Percentiles rank a stretch among this genome's conserved stretches.
These are phyloP conservation scores for Actinia equina DNA, from an alignment of 64 coral and sea anemone genomes.

Conservation along the genomic window DNA sequence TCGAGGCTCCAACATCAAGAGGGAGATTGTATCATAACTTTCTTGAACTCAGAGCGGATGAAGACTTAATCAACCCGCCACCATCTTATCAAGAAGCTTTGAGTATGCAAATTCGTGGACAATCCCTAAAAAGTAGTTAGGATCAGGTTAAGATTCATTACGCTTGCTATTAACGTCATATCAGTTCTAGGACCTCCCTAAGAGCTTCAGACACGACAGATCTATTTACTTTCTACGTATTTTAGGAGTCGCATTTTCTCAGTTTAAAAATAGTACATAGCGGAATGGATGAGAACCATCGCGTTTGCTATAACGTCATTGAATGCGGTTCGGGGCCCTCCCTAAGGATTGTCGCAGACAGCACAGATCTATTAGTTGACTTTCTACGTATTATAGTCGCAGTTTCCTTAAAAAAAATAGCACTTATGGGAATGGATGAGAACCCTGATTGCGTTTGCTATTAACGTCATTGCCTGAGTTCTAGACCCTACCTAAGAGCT, in stretches of 20 bases:
- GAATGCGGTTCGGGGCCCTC: not conserved
- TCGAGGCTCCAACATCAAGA: not conserved
- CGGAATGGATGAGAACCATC: too few species aligned
- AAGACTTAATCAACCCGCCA: slow-evolving; percentile 7
- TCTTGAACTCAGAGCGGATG: slow-evolving; percentile 4
- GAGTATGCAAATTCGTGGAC: slow-evolving; percentile 10
- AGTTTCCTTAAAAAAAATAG: too few species aligned
- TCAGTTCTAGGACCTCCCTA: too few species aligned
- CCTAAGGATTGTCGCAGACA: not conserved
- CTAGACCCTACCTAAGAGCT: too few species aligned
- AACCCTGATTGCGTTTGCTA: too few species aligned
- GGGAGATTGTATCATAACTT: not conserved
- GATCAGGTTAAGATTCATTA: not conserved
- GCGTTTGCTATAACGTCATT: too few species aligned
- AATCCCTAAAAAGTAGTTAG: not conserved
- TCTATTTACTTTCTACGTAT: not conserved
- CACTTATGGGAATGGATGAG: too few species aligned
- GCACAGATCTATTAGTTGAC: not conserved
- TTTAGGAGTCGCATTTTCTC: too few species aligned
- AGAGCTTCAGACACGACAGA: too few species aligned
- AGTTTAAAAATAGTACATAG: too few species aligned
- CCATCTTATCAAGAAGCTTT: slow-evolving; percentile 24
- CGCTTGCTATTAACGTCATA: not conserved
- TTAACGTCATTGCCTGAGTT: too few species aligned
- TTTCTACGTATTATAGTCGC: too few species aligned